Percentiles rank a stretch among this genome's conserved stretches.
These are phyloP conservation scores for Lota lota DNA, from an alignment of 2,113 vertebrate genomes.

Conservation along the genomic window DNA sequence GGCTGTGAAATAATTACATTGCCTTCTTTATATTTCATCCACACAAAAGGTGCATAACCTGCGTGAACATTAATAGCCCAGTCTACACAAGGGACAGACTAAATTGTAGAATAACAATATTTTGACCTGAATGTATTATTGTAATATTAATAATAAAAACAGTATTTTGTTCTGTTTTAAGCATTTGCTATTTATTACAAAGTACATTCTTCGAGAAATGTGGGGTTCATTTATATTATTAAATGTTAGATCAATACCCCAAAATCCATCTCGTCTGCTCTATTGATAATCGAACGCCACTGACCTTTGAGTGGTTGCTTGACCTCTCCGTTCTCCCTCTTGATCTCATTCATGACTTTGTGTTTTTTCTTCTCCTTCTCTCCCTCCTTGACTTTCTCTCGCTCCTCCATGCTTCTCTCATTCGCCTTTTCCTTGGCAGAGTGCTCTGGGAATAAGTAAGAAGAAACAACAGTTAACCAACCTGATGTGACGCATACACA, in stretches of 20 bases:
- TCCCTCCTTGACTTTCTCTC: slow-evolving; percentile 78
- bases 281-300: slow-evolving; percentile 30
- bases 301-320: slow-evolving; percentile 89
- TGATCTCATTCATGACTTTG: slow-evolving; percentile 88
- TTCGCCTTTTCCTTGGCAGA: slow-evolving; percentile 78
- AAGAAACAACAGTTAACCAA: not conserved
- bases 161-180: too few species aligned
- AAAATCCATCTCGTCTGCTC: not conserved
- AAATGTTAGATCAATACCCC: not conserved
- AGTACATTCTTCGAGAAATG: too few species aligned
- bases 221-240: too few species aligned
- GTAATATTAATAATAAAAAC: too few species aligned
- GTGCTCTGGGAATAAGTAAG: slow-evolving; percentile 74
- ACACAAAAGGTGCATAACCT: too few species aligned
- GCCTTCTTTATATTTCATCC: too few species aligned
- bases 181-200: too few species aligned
- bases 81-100: too few species aligned
- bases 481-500: not conserved
- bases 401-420: slow-evolving; percentile 38
- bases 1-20: too few species aligned
- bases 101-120: too few species aligned
- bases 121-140: too few species aligned
- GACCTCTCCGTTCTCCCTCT: slow-evolving; percentile 93
- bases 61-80: too few species aligned
- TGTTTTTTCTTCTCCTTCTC: slow-evolving; percentile 90